Base-by-base conservation (phyloP, 1,140 invertebrate species). In the Cataglyphis hispanica region DNA sequence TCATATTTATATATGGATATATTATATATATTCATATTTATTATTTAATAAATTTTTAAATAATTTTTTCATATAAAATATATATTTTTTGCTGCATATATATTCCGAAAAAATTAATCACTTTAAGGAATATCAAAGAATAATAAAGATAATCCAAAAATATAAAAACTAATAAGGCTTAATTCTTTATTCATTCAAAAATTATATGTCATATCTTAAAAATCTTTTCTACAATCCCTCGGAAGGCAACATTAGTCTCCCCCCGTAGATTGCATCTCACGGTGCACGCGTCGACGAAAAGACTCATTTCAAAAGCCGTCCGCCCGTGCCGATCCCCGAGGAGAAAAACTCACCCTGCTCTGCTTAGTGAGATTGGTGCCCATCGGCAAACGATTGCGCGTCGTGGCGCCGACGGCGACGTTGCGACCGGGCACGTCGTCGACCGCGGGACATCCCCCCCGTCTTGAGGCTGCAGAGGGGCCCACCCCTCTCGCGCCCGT, bases 321-420 rank as follows among this genome's bases (percentile, higher is more conserved):
- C 31, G 63, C 75, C 27, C 11, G 40, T 63, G 58, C 1, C 11
- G 46, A 25, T 50, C 37, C 22, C 11, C n/a, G 56, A 43, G 43
- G 40, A 16, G 22, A 46, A 46, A 27, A 72, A 92, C 93, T 93
- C 91, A 94, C 93, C 93, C 93, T 92, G 90, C 89, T 92, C 81
- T 91, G 89, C 89, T 93, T 94, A 92, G 92, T 91, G 88, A 94
- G 92, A 88, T 91, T 93, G 91, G 93, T 85, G 92, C 93, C 93
- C 92, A 93, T 93, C 92, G 92, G 91, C 89, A 89, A 90, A 87
- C 86, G 91, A 93, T 91, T 90, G 56, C 89, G 91, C 81, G 91
- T 70, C 84, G 90, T 91, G 74, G 72, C 63, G 86, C 87, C 88
- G 88, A 89, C 70, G 31, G 63, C 53, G 78, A 85, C 60, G 84